Conservation (phyloP, 2,113 vertebrate species). For the Ammodytes marinus region DNA sequence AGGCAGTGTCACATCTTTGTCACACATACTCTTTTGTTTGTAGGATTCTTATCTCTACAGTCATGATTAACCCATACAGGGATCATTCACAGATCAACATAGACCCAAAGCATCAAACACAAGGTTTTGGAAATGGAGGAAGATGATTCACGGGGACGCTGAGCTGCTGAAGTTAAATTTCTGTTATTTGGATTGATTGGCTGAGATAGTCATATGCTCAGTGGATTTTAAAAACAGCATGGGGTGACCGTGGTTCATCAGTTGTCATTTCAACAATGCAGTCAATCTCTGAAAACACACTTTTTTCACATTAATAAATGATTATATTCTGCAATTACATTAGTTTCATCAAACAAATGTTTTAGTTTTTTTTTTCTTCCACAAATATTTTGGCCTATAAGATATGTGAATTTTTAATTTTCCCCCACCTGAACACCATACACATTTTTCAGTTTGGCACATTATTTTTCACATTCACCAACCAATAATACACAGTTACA, state of each 20-base stretch:
- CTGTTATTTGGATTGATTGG: neutral
- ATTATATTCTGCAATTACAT: constrained; percentile 16
- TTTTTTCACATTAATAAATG: constrained; percentile 25
- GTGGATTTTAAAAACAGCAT: neutral
- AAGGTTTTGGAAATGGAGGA: constrained; percentile 3
- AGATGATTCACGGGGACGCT: constrained; percentile 2
- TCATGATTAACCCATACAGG: constrained; percentile 5
- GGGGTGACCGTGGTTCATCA: constrained; percentile 1
- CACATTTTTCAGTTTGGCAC: constrained; percentile 69
- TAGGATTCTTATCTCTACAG: neutral
- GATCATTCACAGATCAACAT: constrained; percentile 21
- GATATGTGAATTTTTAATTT: neutral
- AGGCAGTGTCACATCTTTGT: neutral
- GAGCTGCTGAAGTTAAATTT: neutral
- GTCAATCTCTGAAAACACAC: constrained; percentile 4
- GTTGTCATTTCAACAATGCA: constrained; percentile 19
- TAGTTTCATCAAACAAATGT: neutral
- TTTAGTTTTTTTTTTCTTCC: neutral
- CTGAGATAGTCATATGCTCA: neutral
- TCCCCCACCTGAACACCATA: neutral
- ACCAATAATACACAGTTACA: neutral
- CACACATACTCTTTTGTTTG: constrained; percentile 4
- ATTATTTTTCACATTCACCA: constrained; percentile 42
- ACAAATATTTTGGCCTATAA: neutral
- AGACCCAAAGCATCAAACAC: constrained; percentile 22